Evolutionary conservation across 2,888 invertebrate genomes (phyloP).

Genomic region (Agrochola lota): DNA sequence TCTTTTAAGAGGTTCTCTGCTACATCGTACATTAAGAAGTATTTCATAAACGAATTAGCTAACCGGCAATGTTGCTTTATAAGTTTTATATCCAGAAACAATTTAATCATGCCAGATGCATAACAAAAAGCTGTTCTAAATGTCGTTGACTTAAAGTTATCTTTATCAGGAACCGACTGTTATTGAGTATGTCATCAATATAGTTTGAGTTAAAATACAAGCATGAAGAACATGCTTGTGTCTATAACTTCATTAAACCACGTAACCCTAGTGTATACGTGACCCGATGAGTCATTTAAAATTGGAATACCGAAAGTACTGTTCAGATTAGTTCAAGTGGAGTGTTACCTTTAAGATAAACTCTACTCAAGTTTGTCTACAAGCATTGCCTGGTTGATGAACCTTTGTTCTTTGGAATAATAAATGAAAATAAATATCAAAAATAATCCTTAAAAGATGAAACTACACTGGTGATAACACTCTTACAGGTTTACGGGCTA

Average conservation of each 20-base stretch:
- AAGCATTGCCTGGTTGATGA: not conserved
- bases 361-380: not conserved
- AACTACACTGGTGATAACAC: not conserved
- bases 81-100: not conserved
- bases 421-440: too few species aligned
- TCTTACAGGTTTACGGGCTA: not conserved
- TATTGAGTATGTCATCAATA: not conserved
- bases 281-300: conserved; percentile 23
- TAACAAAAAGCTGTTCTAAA: not conserved
- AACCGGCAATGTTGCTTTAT: not conserved
- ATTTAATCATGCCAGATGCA: not conserved
- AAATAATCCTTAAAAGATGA: not conserved
- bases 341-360: conserved; percentile 3
- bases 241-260: conserved; percentile 31
- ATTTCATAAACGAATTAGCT: not conserved
- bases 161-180: not conserved
- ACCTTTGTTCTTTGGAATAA: not conserved
- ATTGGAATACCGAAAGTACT: not conserved
- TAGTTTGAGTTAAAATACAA: not conserved
- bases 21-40: not conserved
- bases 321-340: conserved; percentile 30
- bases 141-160: not conserved
- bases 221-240: not conserved
- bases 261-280: conserved; percentile 26
- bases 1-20: not conserved